Conservation (phyloP, 2,888 invertebrate genomes). For the Drosophila vallismaia region DNA sequence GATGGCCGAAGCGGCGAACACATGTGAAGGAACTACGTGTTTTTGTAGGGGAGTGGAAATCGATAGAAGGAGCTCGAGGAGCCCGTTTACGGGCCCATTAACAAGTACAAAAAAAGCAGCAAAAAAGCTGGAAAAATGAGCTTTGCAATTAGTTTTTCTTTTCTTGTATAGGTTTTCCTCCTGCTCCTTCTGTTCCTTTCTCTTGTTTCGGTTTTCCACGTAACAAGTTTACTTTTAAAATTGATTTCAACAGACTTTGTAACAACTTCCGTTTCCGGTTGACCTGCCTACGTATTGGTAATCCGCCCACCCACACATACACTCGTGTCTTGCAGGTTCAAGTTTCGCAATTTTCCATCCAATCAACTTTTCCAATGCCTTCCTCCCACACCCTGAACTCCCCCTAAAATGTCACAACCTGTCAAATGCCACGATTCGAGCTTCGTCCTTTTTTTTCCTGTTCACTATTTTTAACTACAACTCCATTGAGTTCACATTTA, state of each 20-base stretch:
- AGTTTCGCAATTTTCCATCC: conserved; percentile 59
- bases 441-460: not conserved
- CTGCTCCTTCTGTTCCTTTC: conserved; percentile 10
- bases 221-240: conserved; percentile 74
- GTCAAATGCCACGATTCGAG: conserved; percentile 42
- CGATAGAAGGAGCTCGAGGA: conserved; percentile 56
- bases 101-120: conserved; percentile 43
- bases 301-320: conserved; percentile 4
- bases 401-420: conserved; percentile 44
- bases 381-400: not conserved
- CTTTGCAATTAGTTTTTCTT: conserved; percentile 66
- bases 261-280: conserved; percentile 76
- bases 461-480: conserved; percentile 41
- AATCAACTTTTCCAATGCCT: conserved; percentile 27
- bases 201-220: conserved; percentile 42
- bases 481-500: conserved; percentile 69
- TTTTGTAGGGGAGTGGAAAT: conserved; percentile 41
- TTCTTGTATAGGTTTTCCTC: conserved; percentile 24
- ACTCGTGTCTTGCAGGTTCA: conserved; percentile 22
- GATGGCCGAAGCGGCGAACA: conserved; percentile 36
- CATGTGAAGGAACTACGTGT: conserved; percentile 17
- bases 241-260: conserved; percentile 75
- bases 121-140: conserved; percentile 52
- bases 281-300: conserved; percentile 51
- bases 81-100: conserved; percentile 49